phyloP scores from a whole-genome alignment of 2,888 invertebrate species.

The Ichneumon xanthorius region DNA sequence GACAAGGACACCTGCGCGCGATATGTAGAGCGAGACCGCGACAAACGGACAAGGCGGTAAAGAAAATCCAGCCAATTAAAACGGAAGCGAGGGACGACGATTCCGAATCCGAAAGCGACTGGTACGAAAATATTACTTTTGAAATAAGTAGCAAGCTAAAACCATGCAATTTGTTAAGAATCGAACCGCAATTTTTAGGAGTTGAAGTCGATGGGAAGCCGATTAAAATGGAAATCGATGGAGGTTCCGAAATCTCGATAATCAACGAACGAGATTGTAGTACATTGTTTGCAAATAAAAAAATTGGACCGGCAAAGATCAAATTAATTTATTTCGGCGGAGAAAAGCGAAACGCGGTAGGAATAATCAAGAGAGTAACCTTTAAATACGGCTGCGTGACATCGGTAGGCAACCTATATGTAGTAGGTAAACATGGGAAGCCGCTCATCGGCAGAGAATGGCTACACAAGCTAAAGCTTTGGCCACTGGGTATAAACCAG shows the following conservation, averaged over 20 bases:
- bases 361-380: background rate
- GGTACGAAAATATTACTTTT: constrained; percentile 7
- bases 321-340: constrained; percentile 50
- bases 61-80: background rate
- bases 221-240: constrained; percentile 57
- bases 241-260: constrained; percentile 46
- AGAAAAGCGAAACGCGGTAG: constrained; percentile 39
- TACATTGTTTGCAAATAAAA: constrained; percentile 36
- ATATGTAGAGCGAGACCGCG: constrained; percentile 41
- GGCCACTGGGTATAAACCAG: constrained; percentile 4
- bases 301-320: constrained; percentile 35
- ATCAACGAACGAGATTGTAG: constrained; percentile 42
- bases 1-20: constrained; percentile 38
- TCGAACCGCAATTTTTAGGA: constrained; percentile 53
- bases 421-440: constrained; percentile 19
- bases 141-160: background rate
- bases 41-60: constrained; percentile 7
- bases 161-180: constrained; percentile 6
- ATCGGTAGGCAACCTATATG: constrained; percentile 23
- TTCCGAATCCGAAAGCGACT: constrained; percentile 11
- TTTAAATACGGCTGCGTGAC: constrained; percentile 18
- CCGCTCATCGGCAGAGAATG: constrained; percentile 29
- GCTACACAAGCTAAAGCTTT: constrained; percentile 16
- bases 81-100: background rate
- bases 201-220: constrained; percentile 24